Evolutionary conservation across 2,797 vertebrate species (phyloP), one percentile per base, ranked within the genome.

Genomic region (Cyprinodon diabolis): DNA sequence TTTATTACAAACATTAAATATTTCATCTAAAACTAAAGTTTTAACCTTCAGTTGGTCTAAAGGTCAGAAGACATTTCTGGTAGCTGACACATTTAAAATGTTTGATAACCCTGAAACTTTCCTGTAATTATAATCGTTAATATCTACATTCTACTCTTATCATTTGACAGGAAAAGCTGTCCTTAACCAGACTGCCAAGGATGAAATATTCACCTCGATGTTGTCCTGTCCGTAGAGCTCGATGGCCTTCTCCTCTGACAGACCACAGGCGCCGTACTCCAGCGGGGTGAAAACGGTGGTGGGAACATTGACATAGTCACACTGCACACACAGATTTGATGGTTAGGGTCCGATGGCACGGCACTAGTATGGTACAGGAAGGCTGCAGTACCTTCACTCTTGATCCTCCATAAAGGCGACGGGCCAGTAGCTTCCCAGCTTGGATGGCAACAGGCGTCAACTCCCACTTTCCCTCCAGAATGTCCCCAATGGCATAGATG

Each of bases 261-360:
- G 91, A 12, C 98, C 98, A 66, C 97, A 99, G 89, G 95, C 93
- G 45, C 97, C 97, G 30, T 99, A 99, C 87, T 99, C 98, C 94
- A 99, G 75, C 3, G 98, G 98, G 30, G 98, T 98, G 93, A 99
- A 99, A n/a, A 98, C 97, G 0, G 97, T 98, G 11, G 98, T 99
- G 80, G 97, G 96, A 65, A 98, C 96, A 47, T 97, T 98, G 72
- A 97, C 3, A 78, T 99, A 99, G 89, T 98, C 97, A 78, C 97
- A 99, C 98, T 99, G 93, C 62, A 69, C 54, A 83, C 70, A 74
- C 6, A n/a, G 8, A 2, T 35, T 12, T 1, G 19, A 2, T 63
- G 6, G 14, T 69, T 23, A 63, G 60, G 19, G 35, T 17, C 9
- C 35, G 15, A 0, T 9, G 4, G 30, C 51, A 66, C 23, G 52